Conservation (phyloP, 2,797 vertebrate genomes). For the Chaetophractus vellerosus region DNA sequence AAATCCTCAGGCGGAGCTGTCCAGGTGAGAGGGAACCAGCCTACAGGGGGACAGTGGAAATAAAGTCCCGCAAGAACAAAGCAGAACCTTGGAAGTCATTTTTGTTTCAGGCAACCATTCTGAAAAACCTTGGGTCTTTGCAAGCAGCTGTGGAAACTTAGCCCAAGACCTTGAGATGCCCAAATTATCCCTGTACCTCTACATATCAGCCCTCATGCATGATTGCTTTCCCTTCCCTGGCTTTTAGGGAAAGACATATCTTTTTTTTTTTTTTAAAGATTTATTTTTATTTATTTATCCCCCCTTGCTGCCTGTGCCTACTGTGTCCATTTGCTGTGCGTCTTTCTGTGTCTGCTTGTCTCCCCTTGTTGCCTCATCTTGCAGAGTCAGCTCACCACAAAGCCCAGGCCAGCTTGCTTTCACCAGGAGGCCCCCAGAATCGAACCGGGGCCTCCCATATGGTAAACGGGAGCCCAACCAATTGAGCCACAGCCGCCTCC, state of each 20-base stretch:
- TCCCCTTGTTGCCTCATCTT: too few species aligned
- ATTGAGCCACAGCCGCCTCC: too few species aligned
- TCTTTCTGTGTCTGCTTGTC: too few species aligned
- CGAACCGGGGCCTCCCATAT: too few species aligned
- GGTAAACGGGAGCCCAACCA: too few species aligned
- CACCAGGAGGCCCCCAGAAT: too few species aligned
- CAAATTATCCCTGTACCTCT: not conserved
- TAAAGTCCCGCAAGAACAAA: not conserved
- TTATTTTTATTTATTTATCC: too few species aligned
- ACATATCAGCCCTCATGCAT: not conserved
- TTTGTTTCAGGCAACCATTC: not conserved
- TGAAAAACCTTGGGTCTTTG: not conserved
- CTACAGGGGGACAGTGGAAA: not conserved
- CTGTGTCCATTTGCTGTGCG: too few species aligned
- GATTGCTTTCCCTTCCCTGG: not conserved
- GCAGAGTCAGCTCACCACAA: too few species aligned
- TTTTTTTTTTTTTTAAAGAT: not conserved
- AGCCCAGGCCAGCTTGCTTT: too few species aligned
- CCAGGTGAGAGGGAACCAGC: constrained; percentile 23
- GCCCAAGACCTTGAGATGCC: not conserved
- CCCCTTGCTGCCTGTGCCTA: too few species aligned
- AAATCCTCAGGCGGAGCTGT: not conserved
- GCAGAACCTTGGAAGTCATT: not conserved
- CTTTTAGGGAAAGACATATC: not conserved
- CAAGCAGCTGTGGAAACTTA: not conserved